Base-by-base conservation (phyloP, 1,140 invertebrate species). In the Manduca sexta region DNA sequence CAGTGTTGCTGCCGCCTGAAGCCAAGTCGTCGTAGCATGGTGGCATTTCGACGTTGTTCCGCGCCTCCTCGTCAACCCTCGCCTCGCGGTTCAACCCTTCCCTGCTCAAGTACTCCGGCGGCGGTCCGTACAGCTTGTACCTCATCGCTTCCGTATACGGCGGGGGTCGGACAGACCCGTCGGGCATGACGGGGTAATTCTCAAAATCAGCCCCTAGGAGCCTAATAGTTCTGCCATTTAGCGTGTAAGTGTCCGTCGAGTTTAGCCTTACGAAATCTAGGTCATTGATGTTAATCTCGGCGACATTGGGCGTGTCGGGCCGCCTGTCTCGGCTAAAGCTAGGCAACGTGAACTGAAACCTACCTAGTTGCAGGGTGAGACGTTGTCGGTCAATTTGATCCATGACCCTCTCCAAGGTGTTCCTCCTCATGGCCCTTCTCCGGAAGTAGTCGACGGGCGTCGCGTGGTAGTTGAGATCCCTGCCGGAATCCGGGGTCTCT, bases 131-230 rank as follows among this genome's bases (percentile, higher is more conserved):
- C 5, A 69, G 43, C 46, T 89, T 88, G 35, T 81, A 71, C 6
- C 82, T 60, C 56, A 88, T 77, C 0, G 88, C 82, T 56, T 90
- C 88, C 14, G 77, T 86, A 58, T 90, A 90, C 0, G 89, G 88
- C 0, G 89, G 89, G 1, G 89, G 89, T 3, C 72, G 47, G 1
- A 18, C 30, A 5, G 33, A 51, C n/a, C 52, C 38, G 74, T 88
- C 41, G 73, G 88, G 35, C 29, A 76, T n/a, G 1, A 65, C 64
- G 0, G 80, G 75, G 13, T 77, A 76, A 40, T 80, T 73, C 18
- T 84, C 74, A 37, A 84, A 82, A 35, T 76, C 61, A 0, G 73
- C 82, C 8, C 82, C 82, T 35, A 86, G 64, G 4, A 86, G 46
- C 0, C 74, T 30, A 11, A 86, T 84, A 0, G 82, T 86, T 8